These are phyloP conservation scores for Drosophila subsilvestris DNA, from an alignment of 2,888 invertebrate genomes.

Conservation along the genomic window DNA sequence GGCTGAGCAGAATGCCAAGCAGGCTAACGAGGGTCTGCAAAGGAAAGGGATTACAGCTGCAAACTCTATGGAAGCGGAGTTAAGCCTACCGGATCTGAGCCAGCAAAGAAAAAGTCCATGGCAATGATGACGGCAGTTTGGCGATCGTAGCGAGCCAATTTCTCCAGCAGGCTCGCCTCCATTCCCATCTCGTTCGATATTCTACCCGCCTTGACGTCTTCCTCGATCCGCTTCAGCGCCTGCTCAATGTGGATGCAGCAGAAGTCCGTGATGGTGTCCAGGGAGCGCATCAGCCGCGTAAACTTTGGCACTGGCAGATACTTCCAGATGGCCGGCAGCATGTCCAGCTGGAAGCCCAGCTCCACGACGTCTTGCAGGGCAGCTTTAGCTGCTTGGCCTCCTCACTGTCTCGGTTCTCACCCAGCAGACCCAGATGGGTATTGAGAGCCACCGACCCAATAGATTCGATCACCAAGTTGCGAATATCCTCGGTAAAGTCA, in stretches of 20 bases:
- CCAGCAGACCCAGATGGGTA: conserved; percentile 77
- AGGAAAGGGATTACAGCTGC: not conserved
- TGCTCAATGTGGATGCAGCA: conserved; percentile 80
- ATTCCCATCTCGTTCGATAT: conserved; percentile 55
- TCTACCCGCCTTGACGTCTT: conserved; percentile 69
- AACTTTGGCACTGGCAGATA: conserved; percentile 75
- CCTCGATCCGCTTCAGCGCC: conserved; percentile 78
- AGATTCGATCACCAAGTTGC: conserved; percentile 87
- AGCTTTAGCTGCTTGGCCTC: conserved; percentile 59
- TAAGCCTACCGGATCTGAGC: conserved; percentile 88
- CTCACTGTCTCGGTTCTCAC: conserved; percentile 57
- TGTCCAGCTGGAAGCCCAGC: conserved; percentile 70
- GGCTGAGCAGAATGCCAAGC: conserved; percentile 86
- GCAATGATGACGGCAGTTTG: conserved; percentile 88
- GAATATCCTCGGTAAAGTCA: conserved; percentile 85
- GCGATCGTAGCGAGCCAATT: conserved; percentile 86
- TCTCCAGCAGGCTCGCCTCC: conserved; percentile 87
- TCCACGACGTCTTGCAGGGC: conserved; percentile 56
- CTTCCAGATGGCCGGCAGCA: conserved; percentile 80
- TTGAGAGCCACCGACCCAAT: conserved; percentile 84
- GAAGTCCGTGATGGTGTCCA: conserved; percentile 75
- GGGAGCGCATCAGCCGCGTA: conserved; percentile 57
- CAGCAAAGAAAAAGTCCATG: conserved; percentile 89
- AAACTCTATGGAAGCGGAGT: not conserved
- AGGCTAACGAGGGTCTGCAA: conserved; percentile 84